These are phyloP conservation scores for Eretmochelys imbricata DNA, from an alignment of 2,113 vertebrate genomes.

Conservation along the genomic window DNA sequence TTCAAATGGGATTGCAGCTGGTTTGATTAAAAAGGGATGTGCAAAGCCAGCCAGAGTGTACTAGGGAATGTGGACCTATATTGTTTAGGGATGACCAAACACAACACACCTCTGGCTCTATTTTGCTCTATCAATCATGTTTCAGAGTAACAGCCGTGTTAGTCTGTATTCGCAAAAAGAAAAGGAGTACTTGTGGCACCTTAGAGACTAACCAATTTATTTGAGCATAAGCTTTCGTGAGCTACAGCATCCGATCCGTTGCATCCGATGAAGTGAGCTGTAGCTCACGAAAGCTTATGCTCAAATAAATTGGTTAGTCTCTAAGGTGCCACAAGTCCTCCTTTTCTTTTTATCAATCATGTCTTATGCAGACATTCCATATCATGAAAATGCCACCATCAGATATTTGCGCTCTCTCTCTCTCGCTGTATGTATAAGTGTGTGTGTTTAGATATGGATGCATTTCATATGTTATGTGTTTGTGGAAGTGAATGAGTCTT, in stretches of 20 bases:
- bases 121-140: background rate
- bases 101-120: slow-evolving; percentile 3
- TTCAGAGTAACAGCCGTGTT: no score
- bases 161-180: no score
- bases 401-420: background rate
- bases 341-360: background rate
- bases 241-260: no score
- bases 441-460: background rate
- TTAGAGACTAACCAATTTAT: no score
- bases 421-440: background rate
- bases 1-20: background rate
- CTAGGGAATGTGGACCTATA: background rate
- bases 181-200: no score
- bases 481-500: background rate
- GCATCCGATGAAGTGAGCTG: no score
- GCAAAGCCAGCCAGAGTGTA: background rate
- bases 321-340: no score
- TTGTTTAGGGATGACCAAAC: background rate
- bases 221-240: no score
- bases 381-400: background rate
- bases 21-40: background rate
- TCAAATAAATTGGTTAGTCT: no score
- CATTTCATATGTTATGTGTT: background rate
- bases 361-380: background rate
- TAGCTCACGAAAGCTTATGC: no score